Evolutionary conservation across 2,113 vertebrate genomes (phyloP), one percentile per base, ranked within the genome.

Genomic region (Oceanodroma tethys): DNA sequence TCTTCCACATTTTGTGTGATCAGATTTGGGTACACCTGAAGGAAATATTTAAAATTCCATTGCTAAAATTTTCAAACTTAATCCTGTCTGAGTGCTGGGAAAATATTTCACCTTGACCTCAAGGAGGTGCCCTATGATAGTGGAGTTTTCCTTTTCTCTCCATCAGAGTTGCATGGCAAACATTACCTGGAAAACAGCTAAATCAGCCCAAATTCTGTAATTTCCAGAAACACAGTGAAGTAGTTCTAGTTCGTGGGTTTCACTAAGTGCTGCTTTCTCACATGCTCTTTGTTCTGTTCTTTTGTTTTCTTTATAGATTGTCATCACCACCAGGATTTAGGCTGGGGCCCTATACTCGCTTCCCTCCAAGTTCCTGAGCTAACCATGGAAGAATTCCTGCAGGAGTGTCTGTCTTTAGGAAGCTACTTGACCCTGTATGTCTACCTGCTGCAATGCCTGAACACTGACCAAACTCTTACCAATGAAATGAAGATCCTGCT

Each of bases 301-400:
- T 62, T 18, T 86, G 11, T 60, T 93, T 67, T 94, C 42, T 95
- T 45, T 73, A 16, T 97, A 99, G 98, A 98, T 94, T 93, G 92
- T 90, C 95, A 94, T 95, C 73, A 94, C 79, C 92, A 95, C 68
- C 98, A 97, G 78, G 98, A 98, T 83, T 98, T 98, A 79, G 99
- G 99, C 86, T 99, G 99, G 99, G 99, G 99, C 36, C 99, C 99
- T 60, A 98, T 99, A 65, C 98, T 99, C 32, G 99, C 98, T 16
- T 99, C 99, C 4, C 98, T 99, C 67, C 99, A 99, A 95, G 99
- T 99, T 95, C 99, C 99, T 13, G 99, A 99, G 96, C 98, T 99
- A 86, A 99, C 99, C 30, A 98, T 98, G 67, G 99, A 99, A 72
- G 99, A 99, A 92, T 99, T 99, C 93, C 97, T 99, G 45, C 98